These are phyloP conservation scores for Adelges cooleyi DNA, from an alignment of 1,140 invertebrate species.

Conservation along the genomic window DNA sequence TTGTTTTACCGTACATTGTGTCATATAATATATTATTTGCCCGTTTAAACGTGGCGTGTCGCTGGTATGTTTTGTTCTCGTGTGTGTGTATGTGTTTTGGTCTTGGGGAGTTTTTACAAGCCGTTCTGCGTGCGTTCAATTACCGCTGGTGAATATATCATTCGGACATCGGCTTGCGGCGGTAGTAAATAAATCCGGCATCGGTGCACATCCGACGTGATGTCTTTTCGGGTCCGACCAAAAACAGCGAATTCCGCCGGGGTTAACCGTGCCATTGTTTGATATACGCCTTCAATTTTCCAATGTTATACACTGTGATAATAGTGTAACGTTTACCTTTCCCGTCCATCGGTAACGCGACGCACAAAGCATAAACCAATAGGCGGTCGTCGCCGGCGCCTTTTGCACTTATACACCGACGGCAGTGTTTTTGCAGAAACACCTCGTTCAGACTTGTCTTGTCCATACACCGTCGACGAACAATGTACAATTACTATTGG, in stretches of 20 bases:
- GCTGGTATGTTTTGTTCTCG: too few relatives aligned
- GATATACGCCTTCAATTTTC: constrained; percentile 11
- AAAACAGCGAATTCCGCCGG: neutral
- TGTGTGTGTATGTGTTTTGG: neutral
- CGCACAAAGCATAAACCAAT: neutral
- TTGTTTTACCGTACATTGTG: too few relatives aligned
- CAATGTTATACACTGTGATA: too few relatives aligned
- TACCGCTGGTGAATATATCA: constrained; percentile 6
- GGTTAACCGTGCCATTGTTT: neutral
- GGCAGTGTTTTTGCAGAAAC: neutral
- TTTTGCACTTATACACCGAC: neutral
- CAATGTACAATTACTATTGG: constrained; percentile 19
- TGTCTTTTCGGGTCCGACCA: neutral
- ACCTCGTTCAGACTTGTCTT: neutral
- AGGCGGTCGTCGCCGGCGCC: neutral
- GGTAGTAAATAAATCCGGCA: constrained; percentile 2
- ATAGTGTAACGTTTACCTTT: neutral
- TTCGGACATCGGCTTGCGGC: constrained; percentile 17
- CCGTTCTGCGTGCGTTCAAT: neutral
- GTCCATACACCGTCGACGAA: constrained; percentile 1
- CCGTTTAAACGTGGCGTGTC: too few relatives aligned
- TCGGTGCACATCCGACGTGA: constrained; percentile 5
- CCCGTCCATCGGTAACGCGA: too few relatives aligned
- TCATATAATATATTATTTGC: too few relatives aligned
- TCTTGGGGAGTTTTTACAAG: neutral